Percentiles rank a stretch among this genome's conserved stretches.
phyloP scores from a whole-genome alignment of 2,888 invertebrate species.

The Chironomus riparius region DNA sequence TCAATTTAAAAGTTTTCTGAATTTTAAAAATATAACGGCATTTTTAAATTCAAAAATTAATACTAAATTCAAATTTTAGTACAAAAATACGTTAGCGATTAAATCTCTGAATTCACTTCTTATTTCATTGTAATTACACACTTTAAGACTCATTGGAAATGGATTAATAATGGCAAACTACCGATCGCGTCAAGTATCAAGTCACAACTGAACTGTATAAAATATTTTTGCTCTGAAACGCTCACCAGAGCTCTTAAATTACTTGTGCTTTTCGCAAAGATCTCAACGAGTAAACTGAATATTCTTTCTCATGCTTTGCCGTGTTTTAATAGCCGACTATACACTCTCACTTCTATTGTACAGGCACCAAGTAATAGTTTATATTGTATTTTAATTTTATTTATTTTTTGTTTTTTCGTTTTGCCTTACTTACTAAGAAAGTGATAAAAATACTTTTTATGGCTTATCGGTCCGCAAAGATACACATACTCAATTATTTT shows the following conservation, averaged over 20 bases:
- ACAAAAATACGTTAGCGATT: too few relatives aligned
- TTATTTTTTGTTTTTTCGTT: not conserved
- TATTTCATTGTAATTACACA: too few relatives aligned
- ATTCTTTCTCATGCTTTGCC: conserved; percentile 9
- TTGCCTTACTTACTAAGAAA: not conserved
- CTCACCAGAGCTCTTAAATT: not conserved
- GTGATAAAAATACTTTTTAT: not conserved
- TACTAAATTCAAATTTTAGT: too few relatives aligned
- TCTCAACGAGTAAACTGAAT: conserved; percentile 17
- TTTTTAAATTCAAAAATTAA: too few relatives aligned
- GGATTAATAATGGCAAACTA: not conserved
- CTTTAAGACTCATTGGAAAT: too few relatives aligned
- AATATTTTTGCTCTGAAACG: not conserved
- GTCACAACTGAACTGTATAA: not conserved
- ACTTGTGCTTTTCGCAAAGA: conserved; percentile 10
- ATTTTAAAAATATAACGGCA: too few relatives aligned
- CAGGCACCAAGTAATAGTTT: too few relatives aligned
- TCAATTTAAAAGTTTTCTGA: too few relatives aligned
- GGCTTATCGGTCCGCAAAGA: not conserved
- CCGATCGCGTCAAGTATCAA: not conserved
- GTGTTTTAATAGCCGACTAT: not conserved
- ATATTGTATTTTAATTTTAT: not conserved
- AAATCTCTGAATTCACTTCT: too few relatives aligned
- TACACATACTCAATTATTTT: too few relatives aligned
- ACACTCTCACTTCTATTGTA: not conserved